A percentile compares a stretch with the other conserved stretches of the same genome.
These are phyloP conservation scores for Apus apus DNA, from an alignment of 2,113 vertebrate genomes.

Conservation along the genomic window DNA sequence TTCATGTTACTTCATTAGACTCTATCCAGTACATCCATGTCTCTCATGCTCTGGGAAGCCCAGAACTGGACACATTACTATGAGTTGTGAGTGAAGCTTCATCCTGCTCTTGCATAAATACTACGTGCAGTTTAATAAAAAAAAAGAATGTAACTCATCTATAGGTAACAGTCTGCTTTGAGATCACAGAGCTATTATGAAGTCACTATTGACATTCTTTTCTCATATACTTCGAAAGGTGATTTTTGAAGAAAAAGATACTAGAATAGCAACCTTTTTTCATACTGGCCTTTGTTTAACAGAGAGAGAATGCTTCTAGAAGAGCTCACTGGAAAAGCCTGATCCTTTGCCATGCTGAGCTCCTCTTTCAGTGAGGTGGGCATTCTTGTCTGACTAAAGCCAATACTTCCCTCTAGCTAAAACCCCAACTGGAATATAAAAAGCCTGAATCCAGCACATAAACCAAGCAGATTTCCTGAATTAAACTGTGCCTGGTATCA, in stretches of 20 bases:
- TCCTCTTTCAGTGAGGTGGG: not conserved
- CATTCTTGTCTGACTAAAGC: not conserved
- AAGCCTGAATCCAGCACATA: not conserved
- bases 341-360: not conserved
- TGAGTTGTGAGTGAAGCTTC: not conserved
- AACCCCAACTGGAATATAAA: not conserved
- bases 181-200: not conserved
- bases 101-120: constrained; percentile 24
- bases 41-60: not conserved
- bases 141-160: not conserved
- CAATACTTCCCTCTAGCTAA: not conserved
- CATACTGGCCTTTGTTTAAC: no score
- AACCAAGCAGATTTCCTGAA: not conserved
- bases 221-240: not conserved
- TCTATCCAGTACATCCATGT: not conserved
- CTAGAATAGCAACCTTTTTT: not conserved
- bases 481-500: not conserved
- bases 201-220: not conserved
- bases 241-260: constrained; percentile 1
- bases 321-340: not conserved
- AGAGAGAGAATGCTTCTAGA: not conserved
- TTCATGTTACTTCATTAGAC: not conserved
- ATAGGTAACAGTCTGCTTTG: not conserved
- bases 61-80: not conserved
- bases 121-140: not conserved